A percentile compares a stretch with the other conserved stretches of the same genome.
phyloP scores from a whole-genome alignment of 2,113 vertebrate species.

The Macrotis lagotis region DNA sequence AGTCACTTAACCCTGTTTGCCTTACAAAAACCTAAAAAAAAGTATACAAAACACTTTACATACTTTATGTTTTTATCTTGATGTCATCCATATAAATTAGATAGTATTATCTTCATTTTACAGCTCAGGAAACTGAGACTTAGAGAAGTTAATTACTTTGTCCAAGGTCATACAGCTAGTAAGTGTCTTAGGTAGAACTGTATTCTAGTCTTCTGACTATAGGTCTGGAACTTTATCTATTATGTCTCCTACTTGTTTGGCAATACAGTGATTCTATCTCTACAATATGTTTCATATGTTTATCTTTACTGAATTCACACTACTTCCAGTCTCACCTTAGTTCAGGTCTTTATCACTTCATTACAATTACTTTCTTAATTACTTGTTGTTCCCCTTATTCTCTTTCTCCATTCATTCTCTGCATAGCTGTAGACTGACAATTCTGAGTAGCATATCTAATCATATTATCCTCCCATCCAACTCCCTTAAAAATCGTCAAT shows the following conservation, averaged over 20 bases:
- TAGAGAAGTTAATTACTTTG: neutral
- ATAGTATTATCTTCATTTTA: neutral
- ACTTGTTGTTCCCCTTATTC: neutral
- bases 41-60: neutral
- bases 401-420: neutral
- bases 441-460: neutral
- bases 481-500: neutral
- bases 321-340: neutral
- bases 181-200: neutral
- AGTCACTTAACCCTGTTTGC: too few relatives aligned
- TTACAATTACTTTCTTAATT: neutral
- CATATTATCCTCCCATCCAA: neutral
- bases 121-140: neutral
- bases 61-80: neutral
- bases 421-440: neutral
- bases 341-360: neutral
- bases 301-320: neutral
- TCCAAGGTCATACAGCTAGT: neutral
- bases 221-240: neutral
- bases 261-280: neutral
- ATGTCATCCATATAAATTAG: neutral
- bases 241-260: neutral
- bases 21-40: too few relatives aligned
- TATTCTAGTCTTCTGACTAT: neutral
- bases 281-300: neutral